Conservation (phyloP, 2,113 vertebrate genomes). For the Eolophus roseicapilla region DNA sequence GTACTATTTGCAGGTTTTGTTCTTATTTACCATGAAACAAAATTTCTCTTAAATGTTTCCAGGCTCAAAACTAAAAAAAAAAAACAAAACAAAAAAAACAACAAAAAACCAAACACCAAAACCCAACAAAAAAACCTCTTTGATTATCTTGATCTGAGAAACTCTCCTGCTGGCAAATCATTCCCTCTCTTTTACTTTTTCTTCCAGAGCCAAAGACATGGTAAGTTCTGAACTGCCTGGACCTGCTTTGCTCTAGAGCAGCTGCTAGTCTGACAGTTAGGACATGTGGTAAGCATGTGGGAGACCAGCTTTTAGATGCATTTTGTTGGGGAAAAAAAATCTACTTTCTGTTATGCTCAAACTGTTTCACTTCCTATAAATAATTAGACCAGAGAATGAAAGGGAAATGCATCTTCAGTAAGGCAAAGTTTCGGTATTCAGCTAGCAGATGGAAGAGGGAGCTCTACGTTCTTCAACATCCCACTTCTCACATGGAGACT, state of each 20-base stretch:
- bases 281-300: conserved; percentile 54
- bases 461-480: rapidly evolving
- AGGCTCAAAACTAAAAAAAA: background rate
- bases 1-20: background rate
- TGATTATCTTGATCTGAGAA: conserved; percentile 57
- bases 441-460: background rate
- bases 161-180: conserved; percentile 47
- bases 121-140: background rate
- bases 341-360: background rate
- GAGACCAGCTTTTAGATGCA: background rate
- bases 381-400: conserved; percentile 24
- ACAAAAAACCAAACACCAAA: background rate
- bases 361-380: conserved; percentile 17
- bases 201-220: conserved; percentile 48
- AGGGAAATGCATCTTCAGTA: background rate
- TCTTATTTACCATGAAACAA: conserved; percentile 24
- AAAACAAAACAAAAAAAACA: background rate
- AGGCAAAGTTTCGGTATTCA: background rate
- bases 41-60: conserved; percentile 54
- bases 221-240: conserved; percentile 17
- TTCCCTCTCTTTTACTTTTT: conserved; percentile 17
- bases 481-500: background rate
- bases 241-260: conserved; percentile 28
- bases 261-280: background rate
- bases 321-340: background rate